phyloP scores from a whole-genome alignment of 2,113 vertebrate species.

The Scomber colias region DNA sequence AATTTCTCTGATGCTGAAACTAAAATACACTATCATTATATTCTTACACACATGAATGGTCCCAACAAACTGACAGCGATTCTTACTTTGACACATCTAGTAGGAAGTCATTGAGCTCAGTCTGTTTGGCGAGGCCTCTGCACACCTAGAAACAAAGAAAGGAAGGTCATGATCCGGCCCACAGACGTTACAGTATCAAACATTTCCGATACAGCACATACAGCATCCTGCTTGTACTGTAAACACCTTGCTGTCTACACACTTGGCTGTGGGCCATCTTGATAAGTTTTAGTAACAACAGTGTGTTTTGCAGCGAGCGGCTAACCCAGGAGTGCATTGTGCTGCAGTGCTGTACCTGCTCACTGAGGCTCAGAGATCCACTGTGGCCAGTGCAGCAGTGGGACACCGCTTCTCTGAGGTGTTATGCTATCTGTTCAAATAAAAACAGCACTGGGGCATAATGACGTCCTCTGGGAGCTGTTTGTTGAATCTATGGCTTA shows the following conservation, averaged over 20 bases:
- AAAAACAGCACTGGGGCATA: conserved; percentile 78
- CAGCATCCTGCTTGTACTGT: conserved; percentile 25
- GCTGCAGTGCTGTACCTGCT: conserved; percentile 24
- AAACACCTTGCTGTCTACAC: conserved; percentile 38
- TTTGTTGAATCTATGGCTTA: conserved; percentile 72
- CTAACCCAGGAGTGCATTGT: conserved; percentile 38
- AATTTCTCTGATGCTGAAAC: conserved; percentile 1
- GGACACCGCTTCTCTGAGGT: conserved; percentile 71
- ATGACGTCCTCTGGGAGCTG: conserved; percentile 79
- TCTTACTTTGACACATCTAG: conserved; percentile 99
- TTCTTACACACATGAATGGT: not conserved
- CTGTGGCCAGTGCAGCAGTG: conserved; percentile 67
- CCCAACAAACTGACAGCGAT: conserved; percentile 5
- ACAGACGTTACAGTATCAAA: not conserved
- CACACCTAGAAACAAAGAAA: conserved; percentile 87
- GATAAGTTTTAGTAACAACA: conserved; percentile 36
- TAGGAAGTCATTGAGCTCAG: conserved; percentile 98
- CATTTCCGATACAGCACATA: conserved; percentile 26
- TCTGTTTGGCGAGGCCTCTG: conserved; percentile 98
- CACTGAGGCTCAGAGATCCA: conserved; percentile 58
- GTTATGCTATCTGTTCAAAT: conserved; percentile 67
- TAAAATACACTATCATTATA: not conserved
- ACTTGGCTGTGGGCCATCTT: conserved; percentile 23
- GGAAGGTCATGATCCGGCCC: conserved; percentile 21
- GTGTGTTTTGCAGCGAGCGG: conserved; percentile 51